Conservation (phyloP, 2,797 vertebrate species). For the Nothura maculosa region DNA sequence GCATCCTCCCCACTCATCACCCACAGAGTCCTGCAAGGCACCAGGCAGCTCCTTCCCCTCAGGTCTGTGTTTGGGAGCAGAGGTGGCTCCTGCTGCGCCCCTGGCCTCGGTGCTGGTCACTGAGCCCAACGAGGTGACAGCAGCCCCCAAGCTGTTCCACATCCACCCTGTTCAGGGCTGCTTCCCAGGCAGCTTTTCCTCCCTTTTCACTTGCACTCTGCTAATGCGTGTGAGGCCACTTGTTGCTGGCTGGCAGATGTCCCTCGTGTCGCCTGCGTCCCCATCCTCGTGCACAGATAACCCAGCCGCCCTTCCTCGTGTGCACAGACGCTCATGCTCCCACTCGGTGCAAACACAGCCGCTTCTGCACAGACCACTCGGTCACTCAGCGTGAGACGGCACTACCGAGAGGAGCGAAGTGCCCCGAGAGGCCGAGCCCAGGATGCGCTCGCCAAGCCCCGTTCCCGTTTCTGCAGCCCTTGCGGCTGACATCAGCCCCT, state of each 20-base stretch:
- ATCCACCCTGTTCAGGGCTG: not conserved
- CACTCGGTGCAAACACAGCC: not conserved
- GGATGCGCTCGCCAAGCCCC: fast-evolving
- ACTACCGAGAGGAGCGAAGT: fast-evolving
- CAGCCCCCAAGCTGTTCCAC: not conserved
- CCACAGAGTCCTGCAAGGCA: not conserved
- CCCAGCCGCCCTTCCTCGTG: not conserved
- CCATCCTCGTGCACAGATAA: not conserved
- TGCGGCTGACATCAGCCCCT: not conserved
- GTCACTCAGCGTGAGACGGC: fast-evolving
- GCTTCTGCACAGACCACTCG: fast-evolving
- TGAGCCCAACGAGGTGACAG: not conserved
- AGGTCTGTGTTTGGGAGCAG: not conserved
- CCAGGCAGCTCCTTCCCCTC: not conserved
- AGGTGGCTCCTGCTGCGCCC: not conserved
- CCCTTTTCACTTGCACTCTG: not conserved
- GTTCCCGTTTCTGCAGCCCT: not conserved
- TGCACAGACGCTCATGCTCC: not conserved
- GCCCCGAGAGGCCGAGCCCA: not conserved
- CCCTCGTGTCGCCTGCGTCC: fast-evolving
- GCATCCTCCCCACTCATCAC: fast-evolving
- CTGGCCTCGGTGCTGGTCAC: not conserved
- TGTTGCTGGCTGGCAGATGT: not conserved
- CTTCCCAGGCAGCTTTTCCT: not conserved
- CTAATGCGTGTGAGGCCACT: not conserved